phyloP scores from a whole-genome alignment of 2,888 invertebrate species.

The Calliscelio sp. region DNA sequence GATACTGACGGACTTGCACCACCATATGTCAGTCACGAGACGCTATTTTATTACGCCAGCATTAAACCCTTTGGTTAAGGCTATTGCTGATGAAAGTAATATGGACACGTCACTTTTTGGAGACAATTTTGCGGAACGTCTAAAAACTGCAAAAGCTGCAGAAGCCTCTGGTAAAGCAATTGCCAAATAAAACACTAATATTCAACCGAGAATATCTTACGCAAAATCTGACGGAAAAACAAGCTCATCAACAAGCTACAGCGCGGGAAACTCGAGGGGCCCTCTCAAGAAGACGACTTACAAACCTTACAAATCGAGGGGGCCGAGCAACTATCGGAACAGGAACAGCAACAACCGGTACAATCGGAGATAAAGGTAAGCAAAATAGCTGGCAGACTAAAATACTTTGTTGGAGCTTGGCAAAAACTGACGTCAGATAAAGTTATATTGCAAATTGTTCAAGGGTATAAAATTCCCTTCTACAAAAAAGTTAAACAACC shows the following conservation, averaged over 20 bases:
- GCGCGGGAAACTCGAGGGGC: too few relatives aligned
- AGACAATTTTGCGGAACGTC: constrained; percentile 5
- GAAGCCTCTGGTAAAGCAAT: not conserved
- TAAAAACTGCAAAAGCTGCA: constrained; percentile 24
- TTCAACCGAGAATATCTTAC: too few relatives aligned
- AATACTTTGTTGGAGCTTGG: too few relatives aligned
- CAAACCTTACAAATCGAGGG: too few relatives aligned
- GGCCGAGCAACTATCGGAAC: too few relatives aligned
- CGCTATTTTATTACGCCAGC: constrained; percentile 27
- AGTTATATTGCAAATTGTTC: constrained; percentile 3
- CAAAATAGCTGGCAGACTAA: too few relatives aligned
- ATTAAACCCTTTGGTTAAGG: constrained; percentile 17
- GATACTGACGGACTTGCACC: constrained; percentile 71
- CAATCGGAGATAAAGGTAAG: not conserved
- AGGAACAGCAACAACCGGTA: not conserved
- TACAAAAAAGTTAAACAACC: too few relatives aligned
- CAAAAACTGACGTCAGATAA: not conserved
- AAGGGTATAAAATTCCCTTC: constrained; percentile 70
- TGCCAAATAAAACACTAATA: too few relatives aligned
- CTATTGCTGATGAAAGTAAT: constrained; percentile 1
- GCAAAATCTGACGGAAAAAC: too few relatives aligned
- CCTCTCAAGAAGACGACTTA: too few relatives aligned
- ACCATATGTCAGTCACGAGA: constrained; percentile 80
- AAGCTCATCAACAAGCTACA: too few relatives aligned
- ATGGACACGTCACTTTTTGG: constrained; percentile 16